These are phyloP conservation scores for Sminthurides aquaticus DNA, from an alignment of 2,888 invertebrate genomes.

Conservation along the genomic window DNA sequence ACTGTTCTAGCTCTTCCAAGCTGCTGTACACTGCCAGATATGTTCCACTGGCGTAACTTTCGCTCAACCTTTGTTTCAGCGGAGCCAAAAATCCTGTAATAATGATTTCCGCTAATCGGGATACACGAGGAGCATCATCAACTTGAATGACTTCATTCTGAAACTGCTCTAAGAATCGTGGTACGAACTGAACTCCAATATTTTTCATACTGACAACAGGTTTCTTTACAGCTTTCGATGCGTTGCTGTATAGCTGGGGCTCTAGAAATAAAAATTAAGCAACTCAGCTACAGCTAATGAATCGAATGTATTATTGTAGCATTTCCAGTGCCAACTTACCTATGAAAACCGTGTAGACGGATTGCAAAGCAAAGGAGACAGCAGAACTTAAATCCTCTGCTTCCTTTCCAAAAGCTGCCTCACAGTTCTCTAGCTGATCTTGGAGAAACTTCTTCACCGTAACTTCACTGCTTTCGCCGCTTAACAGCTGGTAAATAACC, in stretches of 20 bases:
- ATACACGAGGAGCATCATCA: slow-evolving; percentile 33
- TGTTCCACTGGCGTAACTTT: slow-evolving; percentile 14
- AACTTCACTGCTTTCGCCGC: slow-evolving; percentile 16
- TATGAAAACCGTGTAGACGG: slow-evolving; percentile 35
- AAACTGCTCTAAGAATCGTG: slow-evolving; percentile 30
- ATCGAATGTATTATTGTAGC: background rate
- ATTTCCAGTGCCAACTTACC: slow-evolving; percentile 29
- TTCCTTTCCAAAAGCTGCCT: slow-evolving; percentile 14
- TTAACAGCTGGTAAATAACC: slow-evolving; percentile 30
- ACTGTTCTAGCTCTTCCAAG: slow-evolving; percentile 31
- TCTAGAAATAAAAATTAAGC: too few relatives aligned
- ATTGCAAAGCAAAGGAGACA: slow-evolving; percentile 26
- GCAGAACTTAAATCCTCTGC: slow-evolving; percentile 24
- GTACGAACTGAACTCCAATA: slow-evolving; percentile 30
- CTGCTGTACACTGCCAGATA: slow-evolving; percentile 26
- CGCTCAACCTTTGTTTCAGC: slow-evolving; percentile 25
- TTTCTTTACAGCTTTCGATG: slow-evolving; percentile 32
- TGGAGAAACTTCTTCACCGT: slow-evolving; percentile 27
- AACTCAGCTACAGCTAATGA: background rate
- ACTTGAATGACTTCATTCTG: slow-evolving; percentile 27
- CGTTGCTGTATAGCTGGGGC: slow-evolving; percentile 35
- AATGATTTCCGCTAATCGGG: slow-evolving; percentile 28
- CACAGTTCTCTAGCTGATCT: slow-evolving; percentile 23
- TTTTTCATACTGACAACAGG: slow-evolving; percentile 24
- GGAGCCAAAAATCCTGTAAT: slow-evolving; percentile 29